Percentiles rank a stretch among this genome's conserved stretches.
These are phyloP conservation scores for Luscinia megarhynchos DNA, from an alignment of 2,797 vertebrate genomes.

Conservation along the genomic window DNA sequence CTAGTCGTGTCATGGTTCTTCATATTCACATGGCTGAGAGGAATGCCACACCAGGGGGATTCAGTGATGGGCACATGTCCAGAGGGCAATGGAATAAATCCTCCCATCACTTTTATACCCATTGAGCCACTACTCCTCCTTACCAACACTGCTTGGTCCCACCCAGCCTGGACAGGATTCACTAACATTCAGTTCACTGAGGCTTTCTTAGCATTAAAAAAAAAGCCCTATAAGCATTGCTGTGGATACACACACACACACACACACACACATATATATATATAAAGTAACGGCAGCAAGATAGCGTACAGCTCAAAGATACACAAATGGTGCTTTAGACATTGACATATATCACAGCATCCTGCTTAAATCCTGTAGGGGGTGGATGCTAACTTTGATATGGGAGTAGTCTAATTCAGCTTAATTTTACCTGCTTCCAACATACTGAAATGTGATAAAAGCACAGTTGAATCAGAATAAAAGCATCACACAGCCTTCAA, in stretches of 20 bases:
- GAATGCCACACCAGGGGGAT: neutral
- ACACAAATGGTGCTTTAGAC: neutral
- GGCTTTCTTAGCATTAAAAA: neutral
- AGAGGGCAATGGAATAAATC: neutral
- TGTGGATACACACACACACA: neutral
- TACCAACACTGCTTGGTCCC: neutral
- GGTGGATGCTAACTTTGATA: neutral
- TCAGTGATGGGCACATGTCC: neutral
- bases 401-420: neutral
- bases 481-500: neutral
- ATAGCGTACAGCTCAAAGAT: neutral
- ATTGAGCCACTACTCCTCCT: neutral
- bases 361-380: neutral
- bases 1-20: neutral
- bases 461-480: neutral
- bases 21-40: neutral
- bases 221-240: neutral
- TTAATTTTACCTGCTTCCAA: neutral
- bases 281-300: neutral
- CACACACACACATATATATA: no score
- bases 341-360: neutral
- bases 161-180: neutral
- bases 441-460: neutral
- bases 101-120: neutral
- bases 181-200: neutral